Conservation (phyloP, 2,888 invertebrate genomes). For the Leptopilina myrica region DNA sequence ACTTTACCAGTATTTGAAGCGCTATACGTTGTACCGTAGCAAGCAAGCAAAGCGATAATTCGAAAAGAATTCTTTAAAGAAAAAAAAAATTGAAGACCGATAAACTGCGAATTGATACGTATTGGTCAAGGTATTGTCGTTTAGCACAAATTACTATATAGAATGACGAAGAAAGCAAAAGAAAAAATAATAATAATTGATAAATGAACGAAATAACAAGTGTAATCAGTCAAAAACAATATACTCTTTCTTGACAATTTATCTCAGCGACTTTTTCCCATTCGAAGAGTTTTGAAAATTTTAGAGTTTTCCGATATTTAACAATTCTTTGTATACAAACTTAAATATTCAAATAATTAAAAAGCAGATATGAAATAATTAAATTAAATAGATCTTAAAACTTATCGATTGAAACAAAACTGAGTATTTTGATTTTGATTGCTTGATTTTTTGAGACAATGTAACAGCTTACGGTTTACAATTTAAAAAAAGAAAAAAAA, state of each 20-base stretch:
- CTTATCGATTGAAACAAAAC: neutral
- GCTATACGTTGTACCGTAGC: conserved; percentile 66
- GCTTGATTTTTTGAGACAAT: conserved; percentile 44
- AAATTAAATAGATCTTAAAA: too few species aligned
- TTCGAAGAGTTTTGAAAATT: neutral
- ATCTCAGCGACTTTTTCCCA: neutral
- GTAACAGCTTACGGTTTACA: conserved; percentile 58
- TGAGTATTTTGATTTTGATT: conserved; percentile 36
- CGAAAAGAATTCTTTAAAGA: conserved; percentile 41
- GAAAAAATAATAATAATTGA: conserved; percentile 2
- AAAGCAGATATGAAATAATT: too few species aligned
- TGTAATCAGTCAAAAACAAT: conserved; percentile 29
- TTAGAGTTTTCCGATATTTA: too few species aligned
- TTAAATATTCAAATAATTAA: too few species aligned
- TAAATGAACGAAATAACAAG: conserved; percentile 32
- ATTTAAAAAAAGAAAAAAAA: conserved; percentile 42
- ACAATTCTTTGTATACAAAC: too few species aligned
- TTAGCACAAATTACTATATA: conserved; percentile 67
- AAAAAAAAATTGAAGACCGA: conserved; percentile 46
- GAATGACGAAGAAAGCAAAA: conserved; percentile 47
- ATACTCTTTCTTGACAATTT: conserved; percentile 17
- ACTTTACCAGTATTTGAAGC: conserved; percentile 74
- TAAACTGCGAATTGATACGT: conserved; percentile 50
- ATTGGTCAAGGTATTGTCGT: conserved; percentile 65
- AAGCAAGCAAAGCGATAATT: conserved; percentile 46